Evolutionary conservation across 2,888 invertebrate genomes (phyloP).

Genomic region (Leptopilina myrica): DNA sequence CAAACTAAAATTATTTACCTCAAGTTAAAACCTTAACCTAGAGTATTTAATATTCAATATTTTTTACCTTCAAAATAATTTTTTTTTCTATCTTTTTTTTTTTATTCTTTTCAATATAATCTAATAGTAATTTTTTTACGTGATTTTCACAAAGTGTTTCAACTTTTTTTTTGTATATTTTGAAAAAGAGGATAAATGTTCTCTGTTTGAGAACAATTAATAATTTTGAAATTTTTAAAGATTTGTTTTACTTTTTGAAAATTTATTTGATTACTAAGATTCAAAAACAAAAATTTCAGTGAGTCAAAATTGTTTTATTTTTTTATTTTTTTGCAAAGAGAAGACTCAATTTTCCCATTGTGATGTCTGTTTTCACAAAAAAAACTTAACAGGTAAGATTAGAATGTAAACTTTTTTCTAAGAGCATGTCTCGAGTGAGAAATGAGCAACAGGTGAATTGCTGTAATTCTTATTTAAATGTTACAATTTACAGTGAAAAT

Average conservation of each 20-base stretch:
- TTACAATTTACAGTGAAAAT: neutral
- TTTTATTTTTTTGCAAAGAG: neutral
- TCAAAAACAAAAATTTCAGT: neutral
- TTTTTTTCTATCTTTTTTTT: too few species aligned
- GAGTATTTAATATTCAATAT: neutral
- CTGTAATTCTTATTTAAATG: neutral
- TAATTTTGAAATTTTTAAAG: too few species aligned
- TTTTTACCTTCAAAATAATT: too few species aligned
- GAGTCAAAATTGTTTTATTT: neutral
- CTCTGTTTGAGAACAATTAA: too few species aligned
- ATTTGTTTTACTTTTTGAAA: too few species aligned
- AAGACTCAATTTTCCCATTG: neutral
- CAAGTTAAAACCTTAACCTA: neutral
- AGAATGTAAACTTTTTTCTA: neutral
- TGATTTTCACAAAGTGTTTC: too few species aligned
- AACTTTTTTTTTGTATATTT: too few species aligned
- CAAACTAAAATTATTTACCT: too few species aligned
- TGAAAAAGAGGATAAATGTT: too few species aligned
- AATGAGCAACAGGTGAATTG: conserved; percentile 19
- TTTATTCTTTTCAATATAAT: too few species aligned
- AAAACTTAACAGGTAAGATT: conserved; percentile 3
- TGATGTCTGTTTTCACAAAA: neutral
- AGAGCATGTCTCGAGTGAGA: neutral
- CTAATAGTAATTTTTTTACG: too few species aligned
- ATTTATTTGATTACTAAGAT: too few species aligned